Percentiles rank a stretch among this genome's conserved stretches.
Evolutionary conservation across 2,888 invertebrate species (phyloP).

Genomic region (Tenthredo amoena): DNA sequence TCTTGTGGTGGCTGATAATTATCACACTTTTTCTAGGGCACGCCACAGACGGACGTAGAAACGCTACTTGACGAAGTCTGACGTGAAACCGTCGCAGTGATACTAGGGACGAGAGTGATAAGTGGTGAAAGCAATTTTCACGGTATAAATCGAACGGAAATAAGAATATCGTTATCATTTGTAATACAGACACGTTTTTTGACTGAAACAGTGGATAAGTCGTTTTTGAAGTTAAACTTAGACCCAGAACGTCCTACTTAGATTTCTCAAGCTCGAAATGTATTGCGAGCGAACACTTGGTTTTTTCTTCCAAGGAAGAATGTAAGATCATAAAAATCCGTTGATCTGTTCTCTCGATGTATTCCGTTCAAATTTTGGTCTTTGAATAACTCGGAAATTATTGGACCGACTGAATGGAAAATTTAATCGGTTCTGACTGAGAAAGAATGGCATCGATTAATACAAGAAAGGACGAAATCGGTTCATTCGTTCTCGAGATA

Average conservation of each 20-base stretch:
- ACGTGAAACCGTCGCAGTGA: neutral
- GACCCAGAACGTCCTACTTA: neutral
- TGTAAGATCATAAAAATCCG: neutral
- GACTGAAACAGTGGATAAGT: too few relatives aligned
- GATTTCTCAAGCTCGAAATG: neutral
- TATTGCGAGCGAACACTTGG: neutral
- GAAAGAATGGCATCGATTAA: neutral
- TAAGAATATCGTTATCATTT: too few relatives aligned
- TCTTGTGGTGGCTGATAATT: slow-evolving; percentile 5
- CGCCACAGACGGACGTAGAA: neutral
- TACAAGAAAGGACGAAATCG: neutral
- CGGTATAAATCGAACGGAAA: too few relatives aligned
- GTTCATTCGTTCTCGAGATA: neutral
- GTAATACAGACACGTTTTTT: too few relatives aligned
- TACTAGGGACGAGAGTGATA: neutral
- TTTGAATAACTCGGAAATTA: neutral
- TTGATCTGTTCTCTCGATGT: neutral
- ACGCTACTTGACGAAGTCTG: neutral
- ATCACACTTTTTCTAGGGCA: neutral
- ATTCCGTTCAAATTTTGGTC: neutral
- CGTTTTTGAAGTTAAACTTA: too few relatives aligned
- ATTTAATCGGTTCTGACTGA: neutral
- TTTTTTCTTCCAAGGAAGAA: neutral
- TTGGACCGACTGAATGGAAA: neutral
- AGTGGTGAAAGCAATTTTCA: too few relatives aligned